Evolutionary conservation across 2,888 invertebrate genomes (phyloP).

Genomic region (Tenthredo livida): DNA sequence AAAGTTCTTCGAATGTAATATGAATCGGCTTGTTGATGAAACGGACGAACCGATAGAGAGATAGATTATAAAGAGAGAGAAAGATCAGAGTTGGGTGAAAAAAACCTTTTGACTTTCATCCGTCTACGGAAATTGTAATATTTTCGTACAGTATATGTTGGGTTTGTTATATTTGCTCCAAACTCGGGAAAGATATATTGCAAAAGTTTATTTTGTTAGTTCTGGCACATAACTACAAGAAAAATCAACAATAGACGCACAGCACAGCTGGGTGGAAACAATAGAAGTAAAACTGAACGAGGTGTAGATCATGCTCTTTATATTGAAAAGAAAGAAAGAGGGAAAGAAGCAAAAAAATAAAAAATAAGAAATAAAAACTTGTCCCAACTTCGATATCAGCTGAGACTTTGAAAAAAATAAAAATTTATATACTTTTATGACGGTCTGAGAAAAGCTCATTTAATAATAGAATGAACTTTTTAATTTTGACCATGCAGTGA

Average conservation of each 20-base stretch:
- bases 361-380: background rate
- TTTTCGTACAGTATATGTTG: constrained; percentile 6
- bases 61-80: constrained; percentile 34
- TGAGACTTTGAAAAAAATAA: background rate
- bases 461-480: background rate
- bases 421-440: background rate
- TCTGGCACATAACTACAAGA: background rate
- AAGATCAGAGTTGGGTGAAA: background rate
- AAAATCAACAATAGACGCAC: constrained; percentile 11
- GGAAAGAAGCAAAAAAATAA: background rate
- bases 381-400: background rate
- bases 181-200: constrained; percentile 38
- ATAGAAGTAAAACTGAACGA: constrained; percentile 24
- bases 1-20: constrained; percentile 31
- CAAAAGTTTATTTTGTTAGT: constrained; percentile 31
- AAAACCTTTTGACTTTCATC: constrained; percentile 30
- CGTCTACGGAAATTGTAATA: constrained; percentile 35
- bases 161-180: constrained; percentile 29
- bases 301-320: background rate
- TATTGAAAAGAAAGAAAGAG: background rate
- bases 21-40: constrained; percentile 27
- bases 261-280: constrained; percentile 35
- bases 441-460: background rate
- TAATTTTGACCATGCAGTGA: background rate
- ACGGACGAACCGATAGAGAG: background rate